Base-by-base conservation (phyloP, 1,140 invertebrate species). In the Chionoecetes opilio region DNA sequence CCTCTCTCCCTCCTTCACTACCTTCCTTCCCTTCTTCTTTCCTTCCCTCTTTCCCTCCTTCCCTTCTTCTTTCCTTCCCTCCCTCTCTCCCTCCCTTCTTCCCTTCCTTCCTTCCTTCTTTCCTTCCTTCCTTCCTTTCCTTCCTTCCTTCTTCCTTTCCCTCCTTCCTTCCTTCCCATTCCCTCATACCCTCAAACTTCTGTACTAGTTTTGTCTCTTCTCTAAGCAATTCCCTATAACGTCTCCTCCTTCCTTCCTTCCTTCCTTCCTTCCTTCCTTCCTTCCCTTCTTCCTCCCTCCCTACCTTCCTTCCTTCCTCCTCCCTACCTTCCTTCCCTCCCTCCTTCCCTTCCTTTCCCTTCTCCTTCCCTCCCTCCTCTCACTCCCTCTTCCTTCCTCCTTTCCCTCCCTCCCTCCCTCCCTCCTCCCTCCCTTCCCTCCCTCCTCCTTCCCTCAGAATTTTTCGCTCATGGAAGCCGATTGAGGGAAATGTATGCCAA, bases 101-200 rank as follows among this genome's bases (percentile, higher is more conserved):
- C 38, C 37, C 88, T 90, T 35, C 37, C n/a, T 29, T 29, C 41
- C 35, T 29, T 29, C 41, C 35, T 37, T 29, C 21, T 17, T 29
- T 17, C 14, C 29, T 37, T 29, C 41, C 35, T 90, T 37, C 21
- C 38, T 0, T 41, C 21, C 17, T 3, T 3, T 41, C 3, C 82
- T 26, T 26, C 26, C 82, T 14, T 26, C 32, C 21, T 21, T 0
- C 88, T 29, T 38, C 41, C 88, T 46, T 26, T 90, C 29, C 38
- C 88, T 38, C 34, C 41, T 37, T 46, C 88, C 41, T 38, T 46
- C 88, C 38, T 38, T 90, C 88, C 31, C 35, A 38, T 38, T n/a
- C 88, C 38, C 29, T 38, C 88, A 21, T 31, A 6, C 85, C 85
- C 8, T 0, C 3, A 2, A 31, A 26, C 17, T 17, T 5, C 32